These are phyloP conservation scores for Neomicropteryx cornuta DNA, from an alignment of 1,140 invertebrate genomes.

Conservation along the genomic window DNA sequence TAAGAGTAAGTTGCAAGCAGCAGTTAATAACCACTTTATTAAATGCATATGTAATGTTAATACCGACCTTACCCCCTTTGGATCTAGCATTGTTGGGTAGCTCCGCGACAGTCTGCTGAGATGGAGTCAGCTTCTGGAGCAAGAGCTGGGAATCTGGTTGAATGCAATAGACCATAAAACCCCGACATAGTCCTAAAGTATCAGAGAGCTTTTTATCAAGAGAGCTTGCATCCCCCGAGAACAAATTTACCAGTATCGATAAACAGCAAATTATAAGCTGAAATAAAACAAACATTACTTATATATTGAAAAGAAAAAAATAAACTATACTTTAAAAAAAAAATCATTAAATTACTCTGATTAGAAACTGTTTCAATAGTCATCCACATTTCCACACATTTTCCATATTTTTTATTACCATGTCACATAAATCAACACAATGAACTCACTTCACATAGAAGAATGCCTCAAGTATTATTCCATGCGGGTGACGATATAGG, in stretches of 20 bases:
- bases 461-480: too few species aligned
- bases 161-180: slow-evolving; percentile 12
- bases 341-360: not conserved
- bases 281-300: slow-evolving; percentile 6
- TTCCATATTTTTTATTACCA: too few species aligned
- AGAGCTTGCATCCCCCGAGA: slow-evolving; percentile 7
- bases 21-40: too few species aligned
- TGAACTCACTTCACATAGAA: too few species aligned
- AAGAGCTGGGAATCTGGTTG: slow-evolving; percentile 4
- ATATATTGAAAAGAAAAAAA: not conserved
- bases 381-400: too few species aligned
- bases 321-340: not conserved
- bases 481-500: too few species aligned
- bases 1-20: not conserved
- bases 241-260: slow-evolving; percentile 6
- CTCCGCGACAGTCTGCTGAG: slow-evolving; percentile 13
- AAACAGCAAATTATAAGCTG: slow-evolving; percentile 10
- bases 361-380: too few species aligned
- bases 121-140: slow-evolving; percentile 11
- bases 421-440: too few species aligned
- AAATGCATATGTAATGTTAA: too few species aligned
- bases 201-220: slow-evolving; percentile 9
- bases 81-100: slow-evolving; percentile 1
- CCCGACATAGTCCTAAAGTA: slow-evolving; percentile 11
- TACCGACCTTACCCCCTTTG: slow-evolving; percentile 15